Percentiles rank a stretch among this genome's conserved stretches.
Conservation (phyloP, 2,113 vertebrate species). For the Noturus placidus region DNA sequence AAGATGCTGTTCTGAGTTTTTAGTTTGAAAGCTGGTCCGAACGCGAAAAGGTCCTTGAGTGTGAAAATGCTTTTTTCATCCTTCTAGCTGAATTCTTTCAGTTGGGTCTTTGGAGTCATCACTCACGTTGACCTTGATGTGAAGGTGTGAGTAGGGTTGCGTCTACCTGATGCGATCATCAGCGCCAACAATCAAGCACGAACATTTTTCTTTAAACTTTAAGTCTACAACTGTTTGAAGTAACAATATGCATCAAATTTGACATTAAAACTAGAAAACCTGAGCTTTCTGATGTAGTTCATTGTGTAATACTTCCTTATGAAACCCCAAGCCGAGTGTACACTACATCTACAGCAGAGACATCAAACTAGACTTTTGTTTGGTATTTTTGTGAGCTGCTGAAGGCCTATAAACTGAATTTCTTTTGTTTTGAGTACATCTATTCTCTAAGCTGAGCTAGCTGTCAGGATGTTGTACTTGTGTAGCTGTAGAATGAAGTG, state of each 20-base stretch:
- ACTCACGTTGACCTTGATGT: background rate
- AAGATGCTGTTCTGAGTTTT: background rate
- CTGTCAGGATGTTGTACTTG: background rate
- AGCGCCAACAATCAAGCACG: background rate
- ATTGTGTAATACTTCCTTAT: too few relatives aligned
- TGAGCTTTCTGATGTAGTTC: background rate
- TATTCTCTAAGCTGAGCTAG: background rate
- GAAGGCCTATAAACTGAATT: background rate
- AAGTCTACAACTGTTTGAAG: background rate
- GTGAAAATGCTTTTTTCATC: background rate
- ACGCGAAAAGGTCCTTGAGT: background rate
- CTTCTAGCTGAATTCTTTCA: background rate
- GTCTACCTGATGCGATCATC: background rate
- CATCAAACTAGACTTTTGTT: background rate
- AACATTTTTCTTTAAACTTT: background rate
- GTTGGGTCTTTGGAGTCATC: background rate
- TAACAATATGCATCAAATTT: background rate
- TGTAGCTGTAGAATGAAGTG: background rate
- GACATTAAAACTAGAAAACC: background rate
- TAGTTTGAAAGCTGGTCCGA: background rate
- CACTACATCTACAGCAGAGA: background rate
- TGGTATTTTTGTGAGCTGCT: background rate
- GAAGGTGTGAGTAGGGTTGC: background rate
- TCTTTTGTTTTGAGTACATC: background rate
- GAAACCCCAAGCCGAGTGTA: background rate